These are phyloP conservation scores for Falco novaeseelandiae DNA, from an alignment of 2,797 vertebrate species.

Conservation along the genomic window DNA sequence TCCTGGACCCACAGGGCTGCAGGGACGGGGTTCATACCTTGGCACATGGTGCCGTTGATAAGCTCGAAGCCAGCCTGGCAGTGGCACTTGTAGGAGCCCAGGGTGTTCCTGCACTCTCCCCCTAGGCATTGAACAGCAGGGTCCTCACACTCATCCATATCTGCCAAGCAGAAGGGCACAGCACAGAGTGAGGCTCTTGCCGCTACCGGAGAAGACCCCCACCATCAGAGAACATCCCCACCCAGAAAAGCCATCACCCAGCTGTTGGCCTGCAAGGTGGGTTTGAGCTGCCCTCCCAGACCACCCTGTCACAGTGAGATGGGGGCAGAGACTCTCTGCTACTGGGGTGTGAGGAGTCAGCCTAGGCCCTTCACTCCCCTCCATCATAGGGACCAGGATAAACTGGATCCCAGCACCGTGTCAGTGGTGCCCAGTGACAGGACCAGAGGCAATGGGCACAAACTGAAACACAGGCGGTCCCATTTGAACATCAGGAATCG, in stretches of 20 bases:
- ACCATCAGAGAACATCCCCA: background rate
- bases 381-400: background rate
- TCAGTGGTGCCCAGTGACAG: background rate
- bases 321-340: background rate
- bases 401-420: background rate
- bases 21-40: slow-evolving; percentile 60
- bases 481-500: background rate
- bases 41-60: slow-evolving; percentile 58
- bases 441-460: background rate
- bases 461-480: background rate
- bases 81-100: slow-evolving; percentile 85
- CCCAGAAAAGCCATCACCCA: background rate
- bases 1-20: background rate
- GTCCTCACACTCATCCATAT: slow-evolving; percentile 90
- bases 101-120: slow-evolving; percentile 88
- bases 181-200: background rate
- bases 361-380: background rate
- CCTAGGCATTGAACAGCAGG: slow-evolving; percentile 81
- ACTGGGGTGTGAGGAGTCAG: background rate
- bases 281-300: background rate
- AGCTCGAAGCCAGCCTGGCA: slow-evolving; percentile 84
- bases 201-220: background rate
- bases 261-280: background rate
- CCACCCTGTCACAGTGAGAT: background rate
- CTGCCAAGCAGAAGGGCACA: slow-evolving; percentile 72